Evolutionary conservation across 2,113 vertebrate genomes (phyloP).

Genomic region (Dermatemys mawii): DNA sequence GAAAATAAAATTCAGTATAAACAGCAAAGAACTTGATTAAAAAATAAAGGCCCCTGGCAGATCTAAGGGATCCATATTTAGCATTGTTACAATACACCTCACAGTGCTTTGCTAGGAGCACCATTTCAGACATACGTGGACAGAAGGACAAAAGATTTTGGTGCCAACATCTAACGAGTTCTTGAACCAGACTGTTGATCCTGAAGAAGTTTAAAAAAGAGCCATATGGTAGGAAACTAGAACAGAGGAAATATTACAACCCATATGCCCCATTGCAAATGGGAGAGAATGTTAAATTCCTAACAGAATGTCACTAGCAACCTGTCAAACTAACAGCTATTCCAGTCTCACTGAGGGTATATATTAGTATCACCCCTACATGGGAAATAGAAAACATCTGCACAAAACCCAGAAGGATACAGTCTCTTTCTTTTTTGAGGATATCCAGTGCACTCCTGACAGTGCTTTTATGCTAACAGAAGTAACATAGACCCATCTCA

Average conservation of each 20-base stretch:
- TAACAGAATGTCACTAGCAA: neutral
- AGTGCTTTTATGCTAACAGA: neutral
- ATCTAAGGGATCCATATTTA: constrained; percentile 7
- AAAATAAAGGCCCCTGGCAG: constrained; percentile 12
- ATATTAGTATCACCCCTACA: neutral
- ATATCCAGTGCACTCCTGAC: too few species aligned
- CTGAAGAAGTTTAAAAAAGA: neutral
- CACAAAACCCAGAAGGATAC: neutral
- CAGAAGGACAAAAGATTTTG: constrained; percentile 6
- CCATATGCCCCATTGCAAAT: neutral
- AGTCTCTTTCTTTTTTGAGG: neutral
- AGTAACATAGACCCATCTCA: neutral
- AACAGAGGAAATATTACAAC: neutral
- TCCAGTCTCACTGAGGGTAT: neutral
- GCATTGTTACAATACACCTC: constrained; percentile 24
- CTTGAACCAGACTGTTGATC: neutral
- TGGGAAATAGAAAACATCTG: neutral
- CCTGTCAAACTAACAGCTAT: constrained; percentile 39
- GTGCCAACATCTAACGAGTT: neutral
- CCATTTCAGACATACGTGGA: neutral
- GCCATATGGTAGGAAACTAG: neutral
- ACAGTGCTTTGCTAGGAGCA: constrained; percentile 26
- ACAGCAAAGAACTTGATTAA: constrained; percentile 21
- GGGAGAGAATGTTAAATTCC: neutral
- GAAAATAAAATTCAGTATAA: constrained; percentile 15